Conservation (phyloP, 2,888 invertebrate genomes). For the Clusia tigrina region DNA sequence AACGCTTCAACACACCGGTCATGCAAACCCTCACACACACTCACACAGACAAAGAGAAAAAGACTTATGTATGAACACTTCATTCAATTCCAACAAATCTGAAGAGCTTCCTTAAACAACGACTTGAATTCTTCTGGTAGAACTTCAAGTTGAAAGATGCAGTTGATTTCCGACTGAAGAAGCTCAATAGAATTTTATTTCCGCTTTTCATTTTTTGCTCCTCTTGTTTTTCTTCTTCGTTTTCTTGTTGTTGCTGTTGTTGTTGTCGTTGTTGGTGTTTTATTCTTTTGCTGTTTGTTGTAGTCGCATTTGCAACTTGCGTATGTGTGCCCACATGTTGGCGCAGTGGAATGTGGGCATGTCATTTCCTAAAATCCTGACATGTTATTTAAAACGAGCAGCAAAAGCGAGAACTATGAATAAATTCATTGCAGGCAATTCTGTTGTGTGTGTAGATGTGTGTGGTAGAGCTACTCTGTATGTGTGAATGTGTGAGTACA, state of each 20-base stretch:
- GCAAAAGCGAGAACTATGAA: background rate
- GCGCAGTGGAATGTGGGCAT: background rate
- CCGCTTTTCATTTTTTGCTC: conserved; percentile 5
- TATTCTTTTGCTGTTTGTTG: background rate
- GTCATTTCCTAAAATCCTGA: background rate
- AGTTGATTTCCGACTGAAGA: conserved; percentile 21
- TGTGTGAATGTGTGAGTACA: too few relatives aligned
- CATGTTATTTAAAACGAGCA: background rate
- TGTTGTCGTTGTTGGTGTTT: background rate
- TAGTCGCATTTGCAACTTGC: background rate
- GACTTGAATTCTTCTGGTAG: background rate
- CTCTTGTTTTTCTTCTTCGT: background rate
- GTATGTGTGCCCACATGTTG: background rate
- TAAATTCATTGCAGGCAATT: conserved; percentile 9
- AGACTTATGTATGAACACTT: too few relatives aligned
- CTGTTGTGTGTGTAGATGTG: background rate
- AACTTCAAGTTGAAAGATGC: conserved; percentile 13
- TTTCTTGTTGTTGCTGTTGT: too few relatives aligned
- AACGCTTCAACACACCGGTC: background rate
- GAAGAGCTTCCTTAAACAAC: conserved; percentile 16
- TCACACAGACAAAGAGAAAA: background rate
- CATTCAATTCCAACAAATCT: conserved; percentile 12
- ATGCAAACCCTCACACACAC: background rate
- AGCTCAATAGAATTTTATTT: conserved; percentile 23
- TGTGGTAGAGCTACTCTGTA: background rate